A percentile compares a stretch with the other conserved stretches of the same genome.
Evolutionary conservation across 2,797 vertebrate genomes (phyloP).

Genomic region (Hoplostethus mediterraneus): DNA sequence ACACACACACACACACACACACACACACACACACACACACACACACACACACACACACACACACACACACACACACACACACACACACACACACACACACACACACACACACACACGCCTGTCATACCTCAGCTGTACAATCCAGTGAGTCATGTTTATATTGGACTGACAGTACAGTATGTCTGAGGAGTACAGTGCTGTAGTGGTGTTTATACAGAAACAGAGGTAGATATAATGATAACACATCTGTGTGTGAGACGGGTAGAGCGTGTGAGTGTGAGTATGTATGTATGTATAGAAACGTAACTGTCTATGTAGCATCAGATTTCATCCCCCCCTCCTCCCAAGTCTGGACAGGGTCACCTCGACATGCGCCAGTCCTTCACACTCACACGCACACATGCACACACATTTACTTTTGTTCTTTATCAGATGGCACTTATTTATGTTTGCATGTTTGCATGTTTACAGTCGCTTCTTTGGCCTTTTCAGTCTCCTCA

Average conservation of each 20-base stretch:
- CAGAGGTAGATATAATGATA: constrained; percentile 24
- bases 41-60: too few relatives aligned
- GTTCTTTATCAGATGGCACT: not conserved
- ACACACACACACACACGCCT: not conserved
- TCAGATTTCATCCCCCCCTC: constrained; percentile 18
- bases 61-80: too few relatives aligned
- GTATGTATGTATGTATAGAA: constrained; percentile 42
- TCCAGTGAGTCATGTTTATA: constrained; percentile 61
- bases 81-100: too few relatives aligned
- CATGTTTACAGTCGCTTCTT: constrained; percentile 30
- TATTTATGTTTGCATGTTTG: not conserved
- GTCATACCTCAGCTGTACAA: constrained; percentile 56
- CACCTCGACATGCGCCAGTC: constrained; percentile 13
- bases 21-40: too few relatives aligned
- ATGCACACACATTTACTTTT: not conserved
- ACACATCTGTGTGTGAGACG: not conserved
- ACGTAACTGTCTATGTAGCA: constrained; percentile 33
- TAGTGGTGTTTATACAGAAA: constrained; percentile 72
- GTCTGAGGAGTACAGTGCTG: constrained; percentile 41
- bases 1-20: too few relatives aligned
- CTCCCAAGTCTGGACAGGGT: constrained; percentile 12
- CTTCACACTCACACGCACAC: constrained; percentile 19
- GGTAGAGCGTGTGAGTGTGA: not conserved
- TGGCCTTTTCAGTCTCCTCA: constrained; percentile 10
- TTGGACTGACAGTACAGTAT: constrained; percentile 56